These are phyloP conservation scores for Anastatus disparis DNA, from an alignment of 1,140 invertebrate genomes.

Conservation along the genomic window DNA sequence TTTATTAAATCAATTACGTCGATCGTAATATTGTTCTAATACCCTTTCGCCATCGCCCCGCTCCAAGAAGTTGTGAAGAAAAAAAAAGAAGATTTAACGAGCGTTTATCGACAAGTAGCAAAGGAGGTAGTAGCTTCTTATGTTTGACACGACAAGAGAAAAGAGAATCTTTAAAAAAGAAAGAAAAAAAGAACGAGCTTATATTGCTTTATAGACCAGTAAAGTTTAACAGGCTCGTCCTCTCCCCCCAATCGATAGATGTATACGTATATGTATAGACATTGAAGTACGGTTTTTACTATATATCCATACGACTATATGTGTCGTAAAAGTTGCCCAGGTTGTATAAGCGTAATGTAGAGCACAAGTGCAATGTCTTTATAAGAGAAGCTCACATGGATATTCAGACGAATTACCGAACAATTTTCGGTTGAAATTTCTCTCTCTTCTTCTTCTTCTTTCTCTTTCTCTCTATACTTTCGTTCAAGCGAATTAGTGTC, in stretches of 20 bases:
- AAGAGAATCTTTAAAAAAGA: slow-evolving; percentile 24
- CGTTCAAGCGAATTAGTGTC: too few relatives aligned
- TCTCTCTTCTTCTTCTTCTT: not conserved
- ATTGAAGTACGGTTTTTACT: too few relatives aligned
- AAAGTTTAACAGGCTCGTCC: slow-evolving; percentile 38
- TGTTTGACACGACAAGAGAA: not conserved
- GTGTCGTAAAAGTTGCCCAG: too few relatives aligned
- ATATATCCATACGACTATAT: too few relatives aligned
- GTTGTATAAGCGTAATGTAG: too few relatives aligned
- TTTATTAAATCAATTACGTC: slow-evolving; percentile 30
- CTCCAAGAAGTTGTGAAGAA: too few relatives aligned
- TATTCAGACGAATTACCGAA: not conserved
- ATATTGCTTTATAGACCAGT: slow-evolving; percentile 25
- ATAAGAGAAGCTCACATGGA: not conserved
- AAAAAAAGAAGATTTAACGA: slow-evolving; percentile 21
- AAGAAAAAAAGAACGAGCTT: not conserved
- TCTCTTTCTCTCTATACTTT: too few relatives aligned
- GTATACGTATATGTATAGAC: too few relatives aligned
- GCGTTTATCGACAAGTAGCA: not conserved
- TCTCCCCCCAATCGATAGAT: slow-evolving; percentile 27
- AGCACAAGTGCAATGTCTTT: not conserved
- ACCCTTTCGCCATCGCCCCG: too few relatives aligned
- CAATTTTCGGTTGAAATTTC: not conserved
- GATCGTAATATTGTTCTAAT: too few relatives aligned
- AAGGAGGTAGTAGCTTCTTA: too few relatives aligned